Evolutionary conservation across 2,888 invertebrate genomes (phyloP), one percentile per base, ranked within the genome.

Genomic region (Mesorhabditis belari): DNA sequence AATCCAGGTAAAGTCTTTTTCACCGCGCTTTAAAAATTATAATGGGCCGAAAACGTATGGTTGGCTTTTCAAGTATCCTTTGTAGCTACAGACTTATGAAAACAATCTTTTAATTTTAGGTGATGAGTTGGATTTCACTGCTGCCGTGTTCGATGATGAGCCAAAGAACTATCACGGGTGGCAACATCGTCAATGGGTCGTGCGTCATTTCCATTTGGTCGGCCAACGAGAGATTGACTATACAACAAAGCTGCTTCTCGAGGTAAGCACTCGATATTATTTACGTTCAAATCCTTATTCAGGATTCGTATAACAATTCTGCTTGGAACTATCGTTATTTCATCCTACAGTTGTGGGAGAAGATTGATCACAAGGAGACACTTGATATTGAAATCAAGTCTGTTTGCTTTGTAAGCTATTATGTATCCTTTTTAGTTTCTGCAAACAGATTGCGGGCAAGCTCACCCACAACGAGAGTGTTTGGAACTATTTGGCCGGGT

Each of bases 81-180:
- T n/a, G n/a, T n/a, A n/a, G n/a, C n/a, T n/a, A n/a, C n/a, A n/a
- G n/a, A n/a, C n/a, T n/a, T n/a, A n/a, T n/a, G n/a, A n/a, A n/a
- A n/a, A n/a, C n/a, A n/a, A n/a, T n/a, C n/a, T n/a, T 29, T 49
- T n/a, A n/a, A n/a, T 87, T 49, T 53, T 35, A 12, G 23, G 87
- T 6, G 85, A 87, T 64, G 96, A 98, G 82, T 84, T 95, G 58
- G 84, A 87, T 56, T 86, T 98, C 64, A 94, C 93, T 0, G 87
- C 87, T 70, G 85, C 85, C 65, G 88, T 93, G 57, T 84, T 99
- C 29, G 82, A 86, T 54, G 87, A 88, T 73, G 98, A 99, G 83
- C 88, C 92, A 2, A 99, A 99, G 83, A 98, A 99, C 84, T 99
- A 99, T 83, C 98, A 99, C 82, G 95, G 95, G 0, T 98, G 98